Base-by-base conservation (phyloP, 1,140 invertebrate genomes). In the Heterodera carotae region DNA sequence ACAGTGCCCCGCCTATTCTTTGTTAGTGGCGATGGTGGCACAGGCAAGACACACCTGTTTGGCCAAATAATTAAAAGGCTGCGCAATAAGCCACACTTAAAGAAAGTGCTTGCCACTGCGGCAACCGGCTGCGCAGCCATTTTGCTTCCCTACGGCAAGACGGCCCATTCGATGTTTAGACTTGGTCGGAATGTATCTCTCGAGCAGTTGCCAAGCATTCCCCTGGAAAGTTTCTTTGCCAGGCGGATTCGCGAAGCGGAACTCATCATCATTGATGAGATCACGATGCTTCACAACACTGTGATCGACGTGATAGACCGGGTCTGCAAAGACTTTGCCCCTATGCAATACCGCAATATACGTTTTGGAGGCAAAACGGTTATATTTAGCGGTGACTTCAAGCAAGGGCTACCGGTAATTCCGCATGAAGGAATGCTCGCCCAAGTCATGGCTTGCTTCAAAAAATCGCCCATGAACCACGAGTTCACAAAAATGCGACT, bases 241-340 rank as follows among this genome's bases (percentile, higher is more conserved):
- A n/a, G n/a, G n/a, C n/a, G n/a, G n/a, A n/a, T n/a, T n/a, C n/a
- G n/a, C n/a, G n/a, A n/a, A n/a, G n/a, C n/a, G n/a, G n/a, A n/a
- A n/a, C n/a, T n/a, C 15, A 39, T 77, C 25, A 59, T 77, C 33
- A 78, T 77, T 27, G 76, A 77, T 36, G 76, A 77, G 39, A 77
- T 77, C n/a, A 76, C 70, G 6, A 77, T 77, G 76, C 48, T 76
- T 6, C 10, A 43, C 22, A 77, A 22, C 34, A 66, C 56, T 1
- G 12, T 77, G 18, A 48, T 77, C 2, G 74, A 77, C 25, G 62
- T 43, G n/a, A n/a, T n/a, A n/a, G n/a, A n/a, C n/a, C n/a, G n/a
- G n/a, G n/a, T n/a, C n/a, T n/a, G n/a, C n/a, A 29, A 74, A 0
- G 59, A 25, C 2, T 60, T 59, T 8, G 29, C 73, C 5, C 6